Percentiles rank a stretch among this genome's conserved stretches.
Evolutionary conservation across 1,140 invertebrate genomes (phyloP).

Genomic region (Pemphigus obesinymphae): DNA sequence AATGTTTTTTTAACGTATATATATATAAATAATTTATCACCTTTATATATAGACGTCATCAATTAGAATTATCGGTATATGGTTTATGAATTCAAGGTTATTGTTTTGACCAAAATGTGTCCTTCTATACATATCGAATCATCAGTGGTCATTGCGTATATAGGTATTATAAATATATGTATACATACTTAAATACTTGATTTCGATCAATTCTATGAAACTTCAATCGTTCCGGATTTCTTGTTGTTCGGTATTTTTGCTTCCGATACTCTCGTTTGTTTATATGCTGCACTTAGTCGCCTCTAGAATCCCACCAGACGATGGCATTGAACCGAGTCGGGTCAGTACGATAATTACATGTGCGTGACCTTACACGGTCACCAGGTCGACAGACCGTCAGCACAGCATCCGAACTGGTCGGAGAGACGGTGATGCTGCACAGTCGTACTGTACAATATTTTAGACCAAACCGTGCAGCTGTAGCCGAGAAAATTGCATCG

Average conservation of each 20-base stretch:
- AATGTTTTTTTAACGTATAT: not conserved
- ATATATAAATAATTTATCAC: not conserved
- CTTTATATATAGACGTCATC: not conserved
- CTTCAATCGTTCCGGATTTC: not conserved
- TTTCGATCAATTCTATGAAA: not conserved
- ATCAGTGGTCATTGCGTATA: too few species aligned
- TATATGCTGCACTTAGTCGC: not conserved
- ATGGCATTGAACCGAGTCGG: not conserved
- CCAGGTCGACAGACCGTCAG: not conserved
- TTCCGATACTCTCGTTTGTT: not conserved
- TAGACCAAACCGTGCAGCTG: too few species aligned
- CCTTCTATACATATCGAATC: too few species aligned
- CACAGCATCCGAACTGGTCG: not conserved
- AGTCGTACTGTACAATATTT: too few species aligned
- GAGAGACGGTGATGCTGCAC: too few species aligned
- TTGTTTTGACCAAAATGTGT: not conserved
- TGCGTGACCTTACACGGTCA: not conserved
- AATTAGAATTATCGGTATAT: not conserved
- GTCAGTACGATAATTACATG: too few species aligned
- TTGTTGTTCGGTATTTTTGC: not conserved
- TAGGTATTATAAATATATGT: too few species aligned
- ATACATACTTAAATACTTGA: too few species aligned
- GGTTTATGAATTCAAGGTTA: not conserved
- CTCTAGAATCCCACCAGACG: not conserved
- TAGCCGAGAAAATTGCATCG: too few species aligned